phyloP scores from a whole-genome alignment of 1,140 invertebrate genomes.

The Pseudomyrmex pallidus region DNA sequence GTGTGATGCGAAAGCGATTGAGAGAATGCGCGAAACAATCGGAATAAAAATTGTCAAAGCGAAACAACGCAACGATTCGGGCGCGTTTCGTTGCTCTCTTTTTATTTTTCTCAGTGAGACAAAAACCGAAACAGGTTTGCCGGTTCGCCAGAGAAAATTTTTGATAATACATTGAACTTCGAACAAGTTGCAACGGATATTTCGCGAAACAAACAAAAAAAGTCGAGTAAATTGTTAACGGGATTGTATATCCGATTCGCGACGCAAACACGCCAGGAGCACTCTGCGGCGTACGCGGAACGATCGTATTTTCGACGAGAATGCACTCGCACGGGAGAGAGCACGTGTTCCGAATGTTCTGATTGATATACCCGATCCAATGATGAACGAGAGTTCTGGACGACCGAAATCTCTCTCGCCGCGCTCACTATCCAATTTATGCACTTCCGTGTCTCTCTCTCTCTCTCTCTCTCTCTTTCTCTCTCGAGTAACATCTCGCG shows the following conservation, averaged over 20 bases:
- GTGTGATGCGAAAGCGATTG: neutral
- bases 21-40: neutral
- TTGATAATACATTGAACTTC: constrained; percentile 2
- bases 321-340: neutral
- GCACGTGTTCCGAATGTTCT: neutral
- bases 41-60: neutral
- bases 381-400: neutral
- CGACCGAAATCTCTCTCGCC: neutral
- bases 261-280: neutral
- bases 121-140: constrained; percentile 12
- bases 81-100: neutral
- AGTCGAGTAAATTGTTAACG: constrained; percentile 21
- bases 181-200: constrained; percentile 5
- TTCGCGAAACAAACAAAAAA: neutral
- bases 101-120: neutral
- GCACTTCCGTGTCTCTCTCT: neutral
- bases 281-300: neutral
- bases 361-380: constrained; percentile 42
- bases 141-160: constrained; percentile 17
- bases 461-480: too few species aligned
- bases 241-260: constrained; percentile 4
- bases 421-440: neutral
- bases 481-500: neutral
- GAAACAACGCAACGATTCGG: neutral
- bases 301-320: constrained; percentile 36